These are phyloP conservation scores for Loriculus beryllinus DNA, from an alignment of 2,797 vertebrate species.

Conservation along the genomic window DNA sequence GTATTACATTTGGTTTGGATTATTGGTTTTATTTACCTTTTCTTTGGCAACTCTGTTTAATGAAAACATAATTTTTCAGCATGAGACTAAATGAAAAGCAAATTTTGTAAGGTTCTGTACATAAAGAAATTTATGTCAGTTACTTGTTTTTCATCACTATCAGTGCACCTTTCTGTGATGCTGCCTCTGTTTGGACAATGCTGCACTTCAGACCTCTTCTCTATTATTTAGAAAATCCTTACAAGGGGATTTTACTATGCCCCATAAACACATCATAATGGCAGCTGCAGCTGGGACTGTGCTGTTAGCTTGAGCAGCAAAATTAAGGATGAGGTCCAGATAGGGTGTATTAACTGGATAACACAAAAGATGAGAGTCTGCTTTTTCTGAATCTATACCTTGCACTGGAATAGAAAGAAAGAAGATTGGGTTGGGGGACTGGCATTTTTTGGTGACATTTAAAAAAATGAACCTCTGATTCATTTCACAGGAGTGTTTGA, in stretches of 20 bases:
- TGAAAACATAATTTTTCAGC: neutral
- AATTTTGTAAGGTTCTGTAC: neutral
- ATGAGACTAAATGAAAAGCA: neutral
- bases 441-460: constrained; percentile 25
- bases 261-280: neutral
- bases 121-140: neutral
- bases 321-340: neutral
- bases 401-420: neutral
- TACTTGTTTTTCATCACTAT: neutral
- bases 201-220: neutral
- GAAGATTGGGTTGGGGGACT: neutral
- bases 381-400: neutral
- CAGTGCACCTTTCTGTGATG: neutral
- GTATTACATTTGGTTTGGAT: neutral
- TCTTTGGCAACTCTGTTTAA: neutral
- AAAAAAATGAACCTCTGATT: neutral
- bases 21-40: neutral
- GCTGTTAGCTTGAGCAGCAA: neutral
- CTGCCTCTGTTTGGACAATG: neutral
- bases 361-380: neutral
- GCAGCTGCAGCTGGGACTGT: neutral
- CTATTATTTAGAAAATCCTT: neutral
- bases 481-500: neutral
- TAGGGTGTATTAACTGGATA: neutral
- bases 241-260: neutral